Evolutionary conservation across 92 coral and sea anemone species (phyloP).

Genomic region (Epizoanthus stellaris): DNA sequence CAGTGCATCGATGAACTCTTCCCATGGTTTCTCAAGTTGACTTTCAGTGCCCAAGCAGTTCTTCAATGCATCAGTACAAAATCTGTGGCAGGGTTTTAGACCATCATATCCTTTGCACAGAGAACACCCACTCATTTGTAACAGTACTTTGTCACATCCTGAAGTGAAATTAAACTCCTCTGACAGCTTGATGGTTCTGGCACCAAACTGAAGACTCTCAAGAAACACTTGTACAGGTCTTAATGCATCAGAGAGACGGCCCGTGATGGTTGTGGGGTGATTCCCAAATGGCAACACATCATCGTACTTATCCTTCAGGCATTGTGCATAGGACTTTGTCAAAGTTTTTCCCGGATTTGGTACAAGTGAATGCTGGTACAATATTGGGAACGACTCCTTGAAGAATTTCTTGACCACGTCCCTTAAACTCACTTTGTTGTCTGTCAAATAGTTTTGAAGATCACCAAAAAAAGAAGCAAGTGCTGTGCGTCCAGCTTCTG

Average conservation of each 20-base stretch:
- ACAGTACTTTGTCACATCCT: constrained; percentile 74
- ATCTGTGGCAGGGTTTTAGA: constrained; percentile 82
- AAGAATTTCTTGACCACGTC: constrained; percentile 72
- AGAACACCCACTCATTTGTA: constrained; percentile 88
- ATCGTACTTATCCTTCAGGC: constrained; percentile 79
- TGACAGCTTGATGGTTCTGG: constrained; percentile 57
- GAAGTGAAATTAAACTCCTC: constrained; percentile 72
- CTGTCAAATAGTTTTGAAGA: constrained; percentile 64
- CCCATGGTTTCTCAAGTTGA: constrained; percentile 79
- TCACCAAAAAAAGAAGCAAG: constrained; percentile 65
- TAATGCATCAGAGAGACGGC: constrained; percentile 49
- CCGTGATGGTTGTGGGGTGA: constrained; percentile 67
- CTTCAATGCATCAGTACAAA: constrained; percentile 79
- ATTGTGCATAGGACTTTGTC: constrained; percentile 64
- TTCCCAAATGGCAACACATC: constrained; percentile 72
- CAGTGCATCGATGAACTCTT: constrained; percentile 64
- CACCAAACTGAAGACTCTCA: constrained; percentile 68
- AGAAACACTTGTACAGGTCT: constrained; percentile 80
- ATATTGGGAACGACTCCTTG: constrained; percentile 74
- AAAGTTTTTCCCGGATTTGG: constrained; percentile 41
- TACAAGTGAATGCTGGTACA: constrained; percentile 62
- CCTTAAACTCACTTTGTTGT: constrained; percentile 58
- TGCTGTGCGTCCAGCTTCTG: constrained; percentile 58
- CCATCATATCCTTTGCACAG: constrained; percentile 73
- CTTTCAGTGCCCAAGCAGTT: constrained; percentile 75